These are phyloP conservation scores for Girardia tigrina DNA, from an alignment of 2,888 invertebrate genomes.

Conservation along the genomic window DNA sequence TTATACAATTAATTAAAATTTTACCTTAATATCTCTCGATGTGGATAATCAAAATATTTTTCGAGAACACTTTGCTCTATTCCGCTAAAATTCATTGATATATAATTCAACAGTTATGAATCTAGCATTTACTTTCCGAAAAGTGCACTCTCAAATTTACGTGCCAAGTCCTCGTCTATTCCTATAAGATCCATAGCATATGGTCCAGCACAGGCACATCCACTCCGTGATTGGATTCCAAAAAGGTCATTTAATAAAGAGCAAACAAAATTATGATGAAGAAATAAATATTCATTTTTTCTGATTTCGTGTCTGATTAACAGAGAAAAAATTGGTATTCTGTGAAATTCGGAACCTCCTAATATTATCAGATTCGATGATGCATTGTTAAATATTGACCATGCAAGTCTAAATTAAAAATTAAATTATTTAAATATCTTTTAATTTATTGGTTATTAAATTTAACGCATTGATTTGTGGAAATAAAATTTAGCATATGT, in stretches of 20 bases:
- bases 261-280: constrained; percentile 75
- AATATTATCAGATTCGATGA: constrained; percentile 57
- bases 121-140: constrained; percentile 40
- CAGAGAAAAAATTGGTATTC: constrained; percentile 69
- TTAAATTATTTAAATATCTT: too few species aligned
- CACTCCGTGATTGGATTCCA: constrained; percentile 63
- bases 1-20: too few species aligned
- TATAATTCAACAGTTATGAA: neutral
- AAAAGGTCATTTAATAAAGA: constrained; percentile 76
- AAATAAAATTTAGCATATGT: neutral
- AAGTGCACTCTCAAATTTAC: constrained; percentile 62
- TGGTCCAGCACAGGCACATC: constrained; percentile 62
- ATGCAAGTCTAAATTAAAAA: constrained; percentile 5
- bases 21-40: too few species aligned
- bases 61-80: too few species aligned
- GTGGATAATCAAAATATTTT: too few species aligned
- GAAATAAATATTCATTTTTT: constrained; percentile 51
- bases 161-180: constrained; percentile 63
- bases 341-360: constrained; percentile 54
- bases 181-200: constrained; percentile 68
- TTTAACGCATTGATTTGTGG: neutral
- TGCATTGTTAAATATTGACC: too few species aligned
- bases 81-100: too few species aligned
- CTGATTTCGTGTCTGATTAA: constrained; percentile 62
- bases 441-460: neutral